phyloP scores from a whole-genome alignment of 2,113 vertebrate genomes.

The Spea multiplicata region DNA sequence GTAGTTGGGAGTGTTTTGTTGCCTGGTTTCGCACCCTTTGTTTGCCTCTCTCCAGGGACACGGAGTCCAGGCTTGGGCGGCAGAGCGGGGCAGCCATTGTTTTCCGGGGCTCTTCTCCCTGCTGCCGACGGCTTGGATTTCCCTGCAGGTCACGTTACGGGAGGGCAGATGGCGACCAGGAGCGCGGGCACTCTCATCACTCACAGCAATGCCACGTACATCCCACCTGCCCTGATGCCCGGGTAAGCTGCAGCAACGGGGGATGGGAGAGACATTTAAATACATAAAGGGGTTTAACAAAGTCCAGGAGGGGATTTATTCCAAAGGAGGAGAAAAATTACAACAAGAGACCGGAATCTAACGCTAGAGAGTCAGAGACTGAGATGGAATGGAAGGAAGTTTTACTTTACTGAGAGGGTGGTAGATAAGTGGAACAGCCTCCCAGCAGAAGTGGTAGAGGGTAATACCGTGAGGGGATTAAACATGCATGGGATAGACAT shows the following conservation, averaged over 20 bases:
- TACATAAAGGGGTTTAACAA: too few species aligned
- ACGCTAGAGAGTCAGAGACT: too few species aligned
- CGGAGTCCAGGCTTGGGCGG: not conserved
- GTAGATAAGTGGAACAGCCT: too few species aligned
- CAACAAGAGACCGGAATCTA: too few species aligned
- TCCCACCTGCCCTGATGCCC: conserved; percentile 62
- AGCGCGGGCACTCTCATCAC: conserved; percentile 55
- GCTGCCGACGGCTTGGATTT: not conserved
- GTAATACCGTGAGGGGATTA: too few species aligned
- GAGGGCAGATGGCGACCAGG: conserved; percentile 55
- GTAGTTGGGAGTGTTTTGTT: not conserved
- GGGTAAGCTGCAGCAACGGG: conserved; percentile 48
- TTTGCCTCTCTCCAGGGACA: conserved; percentile 11
- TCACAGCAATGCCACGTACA: conserved; percentile 53
- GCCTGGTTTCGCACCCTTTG: not conserved
- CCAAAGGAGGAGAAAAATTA: too few species aligned
- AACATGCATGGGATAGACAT: too few species aligned
- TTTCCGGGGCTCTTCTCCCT: not conserved
- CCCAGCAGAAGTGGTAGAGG: too few species aligned
- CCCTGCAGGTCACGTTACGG: conserved; percentile 8
- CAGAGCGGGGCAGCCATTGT: not conserved
- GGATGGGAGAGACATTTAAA: too few species aligned
- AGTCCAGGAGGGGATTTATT: too few species aligned
- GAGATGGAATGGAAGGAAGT: too few species aligned
- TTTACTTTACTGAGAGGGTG: too few species aligned